These are phyloP conservation scores for Cheilosia soror DNA, from an alignment of 2,888 invertebrate species.

Conservation along the genomic window DNA sequence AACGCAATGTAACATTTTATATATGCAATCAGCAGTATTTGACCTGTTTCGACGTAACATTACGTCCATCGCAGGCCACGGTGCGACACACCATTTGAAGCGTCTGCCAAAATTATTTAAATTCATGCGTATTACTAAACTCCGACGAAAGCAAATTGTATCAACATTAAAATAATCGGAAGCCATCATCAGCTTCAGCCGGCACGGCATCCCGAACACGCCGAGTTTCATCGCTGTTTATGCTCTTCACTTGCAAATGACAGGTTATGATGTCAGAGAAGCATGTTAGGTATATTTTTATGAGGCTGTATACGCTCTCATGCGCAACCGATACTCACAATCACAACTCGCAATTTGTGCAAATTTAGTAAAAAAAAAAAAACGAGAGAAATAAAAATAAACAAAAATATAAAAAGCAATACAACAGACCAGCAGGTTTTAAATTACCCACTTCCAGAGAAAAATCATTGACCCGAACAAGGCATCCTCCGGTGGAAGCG, in stretches of 20 bases:
- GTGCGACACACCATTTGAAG: constrained; percentile 1
- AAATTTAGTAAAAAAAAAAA: background rate
- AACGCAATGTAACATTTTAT: constrained; percentile 31
- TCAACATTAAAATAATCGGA: constrained; percentile 1
- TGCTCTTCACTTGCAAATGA: constrained; percentile 2
- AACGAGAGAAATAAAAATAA: background rate
- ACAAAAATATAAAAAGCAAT: constrained; percentile 1
- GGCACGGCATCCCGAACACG: background rate
- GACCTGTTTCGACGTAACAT: constrained; percentile 4
- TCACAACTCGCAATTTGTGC: constrained; percentile 25
- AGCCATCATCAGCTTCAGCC: background rate
- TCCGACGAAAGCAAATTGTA: constrained; percentile 8
- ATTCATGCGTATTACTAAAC: constrained; percentile 21
- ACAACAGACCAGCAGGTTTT: constrained; percentile 6
- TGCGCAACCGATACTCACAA: constrained; percentile 1
- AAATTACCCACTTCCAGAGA: constrained; percentile 7
- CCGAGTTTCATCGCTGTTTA: background rate
- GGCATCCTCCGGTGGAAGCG: background rate
- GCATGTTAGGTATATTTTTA: background rate
- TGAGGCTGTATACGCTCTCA: background rate
- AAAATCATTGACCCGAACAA: constrained; percentile 13
- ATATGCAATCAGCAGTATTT: background rate
- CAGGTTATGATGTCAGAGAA: constrained; percentile 13
- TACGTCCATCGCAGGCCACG: background rate
- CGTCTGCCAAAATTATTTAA: constrained; percentile 46